Base-by-base conservation (phyloP, 2,888 invertebrate species). In the Cantharis lateralis region DNA sequence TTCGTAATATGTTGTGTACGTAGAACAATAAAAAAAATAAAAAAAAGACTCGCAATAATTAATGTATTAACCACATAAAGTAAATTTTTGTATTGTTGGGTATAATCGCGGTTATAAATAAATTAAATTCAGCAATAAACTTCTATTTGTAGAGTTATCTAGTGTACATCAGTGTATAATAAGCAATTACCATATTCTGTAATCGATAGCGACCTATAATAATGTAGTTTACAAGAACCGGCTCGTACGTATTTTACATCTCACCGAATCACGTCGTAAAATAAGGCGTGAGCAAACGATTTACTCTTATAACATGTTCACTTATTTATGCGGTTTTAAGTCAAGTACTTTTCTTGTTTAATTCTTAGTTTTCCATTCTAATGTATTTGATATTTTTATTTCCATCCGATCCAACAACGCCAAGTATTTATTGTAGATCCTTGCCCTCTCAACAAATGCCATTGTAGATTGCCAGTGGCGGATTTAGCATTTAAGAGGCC, bases 201-300 rank as follows among this genome's bases (percentile, higher is more conserved):
- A 82, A 84, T 84, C 82, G 83, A 84, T 82, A 81, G 81, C 80
- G 79, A 80, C 79, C 82, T 81, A 80, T 84, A 84, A 84, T 84
- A 84, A 84, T 79, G 82, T 80, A 81, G 80, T 83, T 83, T 82
- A 81, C 81, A 82, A 80, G 77, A 80, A 81, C 81, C 81, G 81
- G 81, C 78, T 79, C 78, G 76, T 80, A 80, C 78, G 73, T 77
- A 79, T 76, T 82, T 81, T 78, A 80, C 81, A 82, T 81, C 81
- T 81, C 74, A 74, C 80, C 80, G 79, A 80, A 77, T 81, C 80
- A 80, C 80, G 75, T 74, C 74, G 76, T 81, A 81, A 82, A 81
- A 72, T 79, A 70, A 78, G 74, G 77, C 79, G 80, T 76, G 78
- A 80, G 79, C 79, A 81, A 80, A 71, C 81, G 74, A 79, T 81